Conservation (phyloP, 2,113 vertebrate genomes). For the Arothron firmamentum region DNA sequence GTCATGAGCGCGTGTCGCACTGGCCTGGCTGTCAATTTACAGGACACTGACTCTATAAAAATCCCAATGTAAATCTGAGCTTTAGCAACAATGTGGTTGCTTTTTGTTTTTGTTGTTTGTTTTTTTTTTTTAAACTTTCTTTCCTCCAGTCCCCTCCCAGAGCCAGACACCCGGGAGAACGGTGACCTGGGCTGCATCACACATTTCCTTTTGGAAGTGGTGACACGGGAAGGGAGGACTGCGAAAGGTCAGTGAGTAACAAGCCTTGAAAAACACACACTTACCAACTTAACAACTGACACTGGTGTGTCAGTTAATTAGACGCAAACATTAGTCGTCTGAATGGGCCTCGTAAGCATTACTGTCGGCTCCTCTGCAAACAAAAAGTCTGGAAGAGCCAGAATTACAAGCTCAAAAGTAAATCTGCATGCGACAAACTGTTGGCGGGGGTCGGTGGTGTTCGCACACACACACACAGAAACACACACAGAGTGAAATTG, state of each 20-base stretch:
- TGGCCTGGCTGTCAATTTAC: conserved; percentile 54
- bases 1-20: conserved; percentile 64
- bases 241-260: conserved; percentile 55
- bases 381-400: conserved; percentile 61
- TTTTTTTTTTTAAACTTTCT: conserved; percentile 4
- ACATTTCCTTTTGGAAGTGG: conserved; percentile 58
- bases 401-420: conserved; percentile 63
- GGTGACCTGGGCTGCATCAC: conserved; percentile 43
- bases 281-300: conserved; percentile 47
- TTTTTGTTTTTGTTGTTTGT: conserved; percentile 10
- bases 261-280: conserved; percentile 44
- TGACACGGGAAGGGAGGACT: conserved; percentile 50
- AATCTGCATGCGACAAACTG: conserved; percentile 68
- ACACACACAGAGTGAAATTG: conserved; percentile 24
- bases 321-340: conserved; percentile 48
- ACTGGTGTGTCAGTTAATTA: conserved; percentile 61
- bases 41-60: conserved; percentile 46
- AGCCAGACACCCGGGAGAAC: conserved; percentile 50
- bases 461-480: conserved; percentile 5
- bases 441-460: conserved; percentile 55
- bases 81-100: conserved; percentile 15
- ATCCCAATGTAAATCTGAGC: conserved; percentile 25
- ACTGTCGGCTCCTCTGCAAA: conserved; percentile 34
- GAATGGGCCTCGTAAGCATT: neutral
- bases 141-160: conserved; percentile 24